phyloP scores from a whole-genome alignment of 2,888 invertebrate genomes.

The Drosophila ochracea region DNA sequence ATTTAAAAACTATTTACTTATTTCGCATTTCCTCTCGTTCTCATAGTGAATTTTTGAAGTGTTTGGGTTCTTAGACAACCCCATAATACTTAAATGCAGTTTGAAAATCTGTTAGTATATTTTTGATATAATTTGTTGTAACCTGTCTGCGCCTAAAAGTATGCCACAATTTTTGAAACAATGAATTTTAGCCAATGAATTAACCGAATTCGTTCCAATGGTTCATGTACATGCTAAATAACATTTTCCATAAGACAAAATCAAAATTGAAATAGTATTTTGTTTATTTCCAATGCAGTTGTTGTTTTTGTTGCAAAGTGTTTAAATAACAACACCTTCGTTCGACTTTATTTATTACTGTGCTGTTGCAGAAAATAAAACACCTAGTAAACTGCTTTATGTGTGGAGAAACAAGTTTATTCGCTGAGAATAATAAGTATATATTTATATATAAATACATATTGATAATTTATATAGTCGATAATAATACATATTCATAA shows the following conservation, averaged over 20 bases:
- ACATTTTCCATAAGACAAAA: neutral
- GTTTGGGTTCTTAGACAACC: neutral
- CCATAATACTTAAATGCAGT: neutral
- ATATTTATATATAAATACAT: constrained; percentile 61
- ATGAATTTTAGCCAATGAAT: neutral
- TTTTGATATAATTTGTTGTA: no score
- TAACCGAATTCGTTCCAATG: neutral
- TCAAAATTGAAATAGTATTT: neutral
- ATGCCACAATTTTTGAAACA: neutral
- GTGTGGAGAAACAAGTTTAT: constrained; percentile 57
- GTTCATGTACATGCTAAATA: neutral
- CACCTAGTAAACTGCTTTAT: constrained; percentile 7
- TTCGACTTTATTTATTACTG: constrained; percentile 1
- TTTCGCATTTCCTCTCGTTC: neutral
- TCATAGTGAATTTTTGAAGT: neutral
- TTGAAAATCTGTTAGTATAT: no score
- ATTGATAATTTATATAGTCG: constrained; percentile 58
- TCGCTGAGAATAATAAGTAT: constrained; percentile 57
- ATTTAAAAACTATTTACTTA: neutral
- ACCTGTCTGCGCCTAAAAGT: neutral
- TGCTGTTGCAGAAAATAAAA: constrained; percentile 24
- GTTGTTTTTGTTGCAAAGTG: neutral
- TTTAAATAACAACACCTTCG: neutral
- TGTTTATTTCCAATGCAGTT: neutral
- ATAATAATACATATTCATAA: constrained; percentile 75